A percentile compares a stretch with the other conserved stretches of the same genome.
Conservation (phyloP, 1,140 invertebrate species). For the Oscheius sp. region DNA sequence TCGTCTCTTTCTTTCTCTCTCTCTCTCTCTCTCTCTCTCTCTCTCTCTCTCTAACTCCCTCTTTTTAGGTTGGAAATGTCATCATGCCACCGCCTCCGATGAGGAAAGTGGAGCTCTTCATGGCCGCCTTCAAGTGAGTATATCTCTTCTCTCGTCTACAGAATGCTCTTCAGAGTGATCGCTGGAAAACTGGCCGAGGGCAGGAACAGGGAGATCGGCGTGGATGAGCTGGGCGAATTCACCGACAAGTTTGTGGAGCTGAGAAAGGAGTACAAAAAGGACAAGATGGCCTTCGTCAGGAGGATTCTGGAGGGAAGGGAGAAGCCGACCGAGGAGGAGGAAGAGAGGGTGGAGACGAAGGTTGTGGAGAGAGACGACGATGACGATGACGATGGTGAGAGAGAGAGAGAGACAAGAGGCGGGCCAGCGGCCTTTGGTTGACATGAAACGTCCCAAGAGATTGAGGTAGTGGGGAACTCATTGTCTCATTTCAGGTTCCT, state of each 20-base stretch:
- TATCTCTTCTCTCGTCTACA: neutral
- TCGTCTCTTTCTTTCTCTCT: too few relatives aligned
- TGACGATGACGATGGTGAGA: neutral
- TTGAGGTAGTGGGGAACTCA: neutral
- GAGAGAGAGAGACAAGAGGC: neutral
- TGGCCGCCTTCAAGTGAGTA: neutral
- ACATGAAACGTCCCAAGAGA: neutral
- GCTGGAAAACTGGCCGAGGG: too few relatives aligned
- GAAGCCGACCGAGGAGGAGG: neutral
- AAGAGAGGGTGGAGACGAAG: neutral
- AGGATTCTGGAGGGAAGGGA: neutral
- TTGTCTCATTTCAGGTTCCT: neutral
- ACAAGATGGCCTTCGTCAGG: too few relatives aligned
- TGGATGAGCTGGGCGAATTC: too few relatives aligned
- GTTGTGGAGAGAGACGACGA: neutral
- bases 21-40: too few relatives aligned
- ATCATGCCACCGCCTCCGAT: neutral
- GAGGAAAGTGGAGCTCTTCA: neutral
- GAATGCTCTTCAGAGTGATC: neutral
- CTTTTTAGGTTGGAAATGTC: neutral
- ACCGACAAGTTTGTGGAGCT: too few relatives aligned
- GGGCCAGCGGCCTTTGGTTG: neutral
- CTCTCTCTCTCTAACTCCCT: too few relatives aligned
- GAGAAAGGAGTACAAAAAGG: too few relatives aligned
- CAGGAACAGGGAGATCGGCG: too few relatives aligned